These are phyloP conservation scores for Trachythela sp. DNA, from an alignment of 64 coral and sea anemone genomes.

Conservation along the genomic window DNA sequence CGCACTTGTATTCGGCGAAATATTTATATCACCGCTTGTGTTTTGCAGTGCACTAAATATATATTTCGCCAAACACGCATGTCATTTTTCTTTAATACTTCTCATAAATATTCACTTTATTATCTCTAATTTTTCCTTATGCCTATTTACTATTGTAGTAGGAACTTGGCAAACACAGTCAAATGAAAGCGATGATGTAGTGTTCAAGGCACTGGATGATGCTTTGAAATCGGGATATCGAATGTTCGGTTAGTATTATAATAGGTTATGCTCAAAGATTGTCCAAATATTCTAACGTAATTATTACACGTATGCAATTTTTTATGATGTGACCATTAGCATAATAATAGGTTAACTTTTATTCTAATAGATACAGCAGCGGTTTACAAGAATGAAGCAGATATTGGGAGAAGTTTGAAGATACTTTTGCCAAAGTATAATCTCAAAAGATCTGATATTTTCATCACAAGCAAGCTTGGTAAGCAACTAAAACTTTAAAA, in stretches of 20 bases:
- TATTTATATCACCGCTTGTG: too few species aligned
- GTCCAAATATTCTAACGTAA: too few species aligned
- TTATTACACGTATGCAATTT: too few species aligned
- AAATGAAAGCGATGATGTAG: background rate
- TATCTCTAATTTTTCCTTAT: too few species aligned
- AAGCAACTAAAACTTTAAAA: background rate
- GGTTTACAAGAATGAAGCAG: background rate
- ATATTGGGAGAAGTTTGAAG: conserved; percentile 24
- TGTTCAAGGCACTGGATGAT: background rate
- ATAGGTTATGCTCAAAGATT: background rate
- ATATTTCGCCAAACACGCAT: too few species aligned
- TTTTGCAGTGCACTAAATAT: too few species aligned
- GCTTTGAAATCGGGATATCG: conserved; percentile 13
- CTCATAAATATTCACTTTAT: too few species aligned
- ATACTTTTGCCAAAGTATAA: conserved; percentile 3
- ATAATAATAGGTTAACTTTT: too few species aligned
- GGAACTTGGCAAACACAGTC: background rate
- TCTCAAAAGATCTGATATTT: conserved; percentile 9
- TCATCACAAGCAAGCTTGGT: conserved; percentile 17
- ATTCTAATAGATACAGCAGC: background rate
- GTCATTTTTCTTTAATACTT: too few species aligned
- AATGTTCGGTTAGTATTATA: background rate
- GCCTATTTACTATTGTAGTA: background rate
- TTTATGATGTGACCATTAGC: too few species aligned
- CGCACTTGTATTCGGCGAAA: too few species aligned